A percentile compares a stretch with the other conserved stretches of the same genome.
phyloP scores from a whole-genome alignment of 2,888 invertebrate species.

The Dastarcus helophoroides region DNA sequence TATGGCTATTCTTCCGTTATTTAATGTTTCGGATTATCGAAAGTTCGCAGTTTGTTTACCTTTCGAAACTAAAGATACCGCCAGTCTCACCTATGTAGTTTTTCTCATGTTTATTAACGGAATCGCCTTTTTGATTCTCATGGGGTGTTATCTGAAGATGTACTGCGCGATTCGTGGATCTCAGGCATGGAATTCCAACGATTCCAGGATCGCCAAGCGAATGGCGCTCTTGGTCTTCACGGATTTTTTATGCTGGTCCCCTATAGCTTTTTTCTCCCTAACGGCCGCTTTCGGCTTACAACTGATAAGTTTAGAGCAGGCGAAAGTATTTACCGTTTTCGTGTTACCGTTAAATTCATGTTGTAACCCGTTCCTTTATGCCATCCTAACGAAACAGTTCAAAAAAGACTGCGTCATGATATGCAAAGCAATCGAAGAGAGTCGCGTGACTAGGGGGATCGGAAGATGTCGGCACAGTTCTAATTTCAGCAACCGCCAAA shows the following conservation, averaged over 20 bases:
- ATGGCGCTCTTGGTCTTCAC: conserved; percentile 96
- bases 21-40: conserved; percentile 89
- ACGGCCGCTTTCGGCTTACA: conserved; percentile 88
- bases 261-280: conserved; percentile 89
- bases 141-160: conserved; percentile 95
- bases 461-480: conserved; percentile 77
- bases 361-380: conserved; percentile 96
- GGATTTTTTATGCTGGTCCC: conserved; percentile 96
- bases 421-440: conserved; percentile 93
- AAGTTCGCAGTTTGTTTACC: conserved; percentile 96
- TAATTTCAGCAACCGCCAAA: conserved; percentile 79
- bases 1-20: conserved; percentile 79
- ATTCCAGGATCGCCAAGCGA: conserved; percentile 88
- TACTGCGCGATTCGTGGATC: conserved; percentile 96
- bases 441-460: conserved; percentile 77
- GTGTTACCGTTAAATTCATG: conserved; percentile 92
- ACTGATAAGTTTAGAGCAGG: conserved; percentile 85
- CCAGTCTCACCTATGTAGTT: conserved; percentile 79
- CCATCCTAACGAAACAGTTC: conserved; percentile 94
- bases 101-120: conserved; percentile 87
- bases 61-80: conserved; percentile 70
- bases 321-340: conserved; percentile 93
- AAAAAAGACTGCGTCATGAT: conserved; percentile 94
- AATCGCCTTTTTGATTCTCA: conserved; percentile 83
- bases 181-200: conserved; percentile 95